Evolutionary conservation across 2,113 vertebrate species (phyloP), one percentile per base, ranked within the genome.

Genomic region (Amia ocellicauda): DNA sequence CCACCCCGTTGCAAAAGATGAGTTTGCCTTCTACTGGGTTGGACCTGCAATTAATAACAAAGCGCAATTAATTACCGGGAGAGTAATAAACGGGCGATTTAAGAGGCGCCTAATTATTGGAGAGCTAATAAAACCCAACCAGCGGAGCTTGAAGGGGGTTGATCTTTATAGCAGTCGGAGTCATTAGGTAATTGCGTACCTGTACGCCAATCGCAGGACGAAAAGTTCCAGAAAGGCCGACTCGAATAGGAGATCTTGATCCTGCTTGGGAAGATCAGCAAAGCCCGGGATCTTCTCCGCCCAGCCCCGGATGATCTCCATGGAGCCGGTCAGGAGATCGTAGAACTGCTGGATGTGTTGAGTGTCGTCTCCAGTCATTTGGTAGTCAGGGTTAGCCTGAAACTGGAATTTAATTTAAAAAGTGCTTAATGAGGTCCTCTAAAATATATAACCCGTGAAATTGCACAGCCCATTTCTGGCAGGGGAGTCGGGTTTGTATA

Each of bases 301-400:
- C 97, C 97, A 99, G 3, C 94, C 93, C 58, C 96, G 91, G 85
- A 99, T 99, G 86, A 99, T 98, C 89, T 99, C 97, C 97, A 99
- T 99, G 88, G 96, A 99, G 79, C 96, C 97, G 66, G 96, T 99
- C 71, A 99, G 77, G 55, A 99, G 94, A 79, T 99, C 97, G 29
- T 99, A 99, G 91, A 99, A 99, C 81, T 98, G 97, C 86, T 99
- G 97, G 86, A 99, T 97, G 74, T 98, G 95, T 80, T 98, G 95
- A 40, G 95, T 98, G 90, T 98, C 96, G 69, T 98, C 96, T 64
- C 95, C 95, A 74, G 89, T 90, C 92, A 98, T 88, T 88, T 98
- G 97, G 89, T 95, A 99, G 85, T 99, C 97, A 74, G 96, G 94
- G 90, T 93, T 98, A 16, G 97, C 92, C 87, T 98, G 97, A 83